phyloP scores from a whole-genome alignment of 1,140 invertebrate species.

The Penaeus indicus region DNA sequence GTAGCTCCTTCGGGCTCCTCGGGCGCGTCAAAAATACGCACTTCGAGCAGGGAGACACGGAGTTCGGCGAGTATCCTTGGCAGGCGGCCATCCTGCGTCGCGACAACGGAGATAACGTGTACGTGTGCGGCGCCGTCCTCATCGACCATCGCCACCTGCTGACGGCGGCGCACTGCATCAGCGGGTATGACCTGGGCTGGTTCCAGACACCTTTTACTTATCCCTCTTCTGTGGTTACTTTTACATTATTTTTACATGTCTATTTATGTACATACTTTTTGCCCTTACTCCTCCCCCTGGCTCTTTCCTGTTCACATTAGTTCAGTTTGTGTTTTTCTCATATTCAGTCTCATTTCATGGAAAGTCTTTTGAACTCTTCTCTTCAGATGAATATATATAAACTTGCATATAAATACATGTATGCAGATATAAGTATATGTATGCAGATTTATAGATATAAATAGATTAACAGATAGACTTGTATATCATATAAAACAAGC shows the following conservation, averaged over 20 bases:
- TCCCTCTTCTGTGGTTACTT: not conserved
- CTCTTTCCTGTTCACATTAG: too few relatives aligned
- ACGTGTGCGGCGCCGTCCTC: slow-evolving; percentile 91
- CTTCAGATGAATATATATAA: not conserved
- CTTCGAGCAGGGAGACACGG: slow-evolving; percentile 56
- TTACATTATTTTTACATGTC: too few relatives aligned
- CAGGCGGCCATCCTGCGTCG: slow-evolving; percentile 92
- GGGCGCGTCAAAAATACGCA: slow-evolving; percentile 57
- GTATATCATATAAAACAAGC: not conserved
- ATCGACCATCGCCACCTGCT: slow-evolving; percentile 87
- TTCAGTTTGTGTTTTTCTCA: not conserved
- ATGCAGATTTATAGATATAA: not conserved
- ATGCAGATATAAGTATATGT: not conserved
- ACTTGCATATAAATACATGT: not conserved
- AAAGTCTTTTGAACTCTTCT: not conserved
- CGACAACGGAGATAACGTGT: slow-evolving; percentile 89
- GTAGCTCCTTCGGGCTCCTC: slow-evolving; percentile 39
- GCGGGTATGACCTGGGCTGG: slow-evolving; percentile 78
- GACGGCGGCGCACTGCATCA: slow-evolving; percentile 91
- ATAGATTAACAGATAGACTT: not conserved
- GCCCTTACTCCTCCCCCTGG: too few relatives aligned
- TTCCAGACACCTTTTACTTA: slow-evolving; percentile 26
- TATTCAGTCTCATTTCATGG: not conserved
- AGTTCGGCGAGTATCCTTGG: slow-evolving; percentile 77
- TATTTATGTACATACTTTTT: too few relatives aligned